Evolutionary conservation across 1,140 invertebrate species (phyloP).

Genomic region (Hypsibius dujardini): DNA sequence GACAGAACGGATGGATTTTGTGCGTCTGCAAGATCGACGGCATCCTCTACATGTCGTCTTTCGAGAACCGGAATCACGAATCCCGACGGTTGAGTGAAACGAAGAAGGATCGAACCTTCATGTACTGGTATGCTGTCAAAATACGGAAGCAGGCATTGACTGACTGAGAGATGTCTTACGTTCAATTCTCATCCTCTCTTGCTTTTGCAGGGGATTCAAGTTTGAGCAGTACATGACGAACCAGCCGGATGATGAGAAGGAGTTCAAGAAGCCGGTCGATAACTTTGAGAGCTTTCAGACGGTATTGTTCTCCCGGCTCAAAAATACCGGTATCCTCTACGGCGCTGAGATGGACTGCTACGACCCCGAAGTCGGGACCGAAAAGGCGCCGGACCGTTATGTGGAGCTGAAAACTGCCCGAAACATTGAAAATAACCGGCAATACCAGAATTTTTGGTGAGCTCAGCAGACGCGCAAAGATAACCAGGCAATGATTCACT

Average conservation of each 20-base stretch:
- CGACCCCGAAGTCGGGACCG: not conserved
- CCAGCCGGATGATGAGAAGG: not conserved
- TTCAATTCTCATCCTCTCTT: too few species aligned
- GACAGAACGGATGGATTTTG: not conserved
- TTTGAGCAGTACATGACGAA: conserved; percentile 6
- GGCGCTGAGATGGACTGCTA: conserved; percentile 4
- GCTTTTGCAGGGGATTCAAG: not conserved
- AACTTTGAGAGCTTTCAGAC: not conserved
- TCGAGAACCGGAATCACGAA: not conserved
- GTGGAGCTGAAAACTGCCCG: not conserved
- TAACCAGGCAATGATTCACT: too few species aligned
- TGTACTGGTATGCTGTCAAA: not conserved
- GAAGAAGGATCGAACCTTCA: not conserved
- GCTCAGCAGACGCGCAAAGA: not conserved
- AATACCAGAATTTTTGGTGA: not conserved
- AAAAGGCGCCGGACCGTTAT: not conserved
- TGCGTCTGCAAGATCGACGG: not conserved
- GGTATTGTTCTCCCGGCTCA: not conserved
- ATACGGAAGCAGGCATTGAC: not conserved
- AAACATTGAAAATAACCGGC: not conserved
- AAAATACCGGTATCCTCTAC: not conserved
- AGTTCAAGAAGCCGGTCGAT: not conserved
- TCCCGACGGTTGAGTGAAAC: not conserved
- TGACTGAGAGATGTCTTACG: too few species aligned
- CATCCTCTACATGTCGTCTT: not conserved